These are phyloP conservation scores for Colaptes auratus DNA, from an alignment of 2,113 vertebrate species.

Conservation along the genomic window DNA sequence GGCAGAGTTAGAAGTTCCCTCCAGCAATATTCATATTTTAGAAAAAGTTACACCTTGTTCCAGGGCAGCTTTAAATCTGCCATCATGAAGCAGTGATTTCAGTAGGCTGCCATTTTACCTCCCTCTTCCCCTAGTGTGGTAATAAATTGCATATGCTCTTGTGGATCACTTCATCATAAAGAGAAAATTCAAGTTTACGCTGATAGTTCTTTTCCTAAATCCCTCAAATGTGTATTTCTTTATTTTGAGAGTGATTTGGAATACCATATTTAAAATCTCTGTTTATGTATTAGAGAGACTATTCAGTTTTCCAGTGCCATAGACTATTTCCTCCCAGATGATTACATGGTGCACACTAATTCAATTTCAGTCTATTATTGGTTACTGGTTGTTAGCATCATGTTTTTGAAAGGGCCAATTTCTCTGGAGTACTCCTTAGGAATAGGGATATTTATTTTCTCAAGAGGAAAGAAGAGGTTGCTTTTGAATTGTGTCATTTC, in stretches of 20 bases:
- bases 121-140: neutral
- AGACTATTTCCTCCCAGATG: neutral
- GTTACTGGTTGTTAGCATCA: neutral
- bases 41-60: neutral
- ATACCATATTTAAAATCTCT: neutral
- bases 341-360: neutral
- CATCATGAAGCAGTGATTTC: neutral
- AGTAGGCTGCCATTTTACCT: neutral
- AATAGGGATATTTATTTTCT: neutral
- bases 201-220: neutral
- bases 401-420: neutral
- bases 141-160: neutral
- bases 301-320: neutral
- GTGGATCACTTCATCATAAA: neutral
- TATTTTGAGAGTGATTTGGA: neutral
- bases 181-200: neutral
- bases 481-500: neutral
- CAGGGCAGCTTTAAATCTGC: neutral
- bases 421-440: neutral
- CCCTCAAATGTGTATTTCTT: neutral
- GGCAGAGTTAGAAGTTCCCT: slow-evolving; percentile 12
- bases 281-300: neutral
- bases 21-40: neutral
- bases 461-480: neutral
- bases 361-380: neutral